These are phyloP conservation scores for Pangasianodon hypophthalmus DNA, from an alignment of 2,113 vertebrate species.

Conservation along the genomic window DNA sequence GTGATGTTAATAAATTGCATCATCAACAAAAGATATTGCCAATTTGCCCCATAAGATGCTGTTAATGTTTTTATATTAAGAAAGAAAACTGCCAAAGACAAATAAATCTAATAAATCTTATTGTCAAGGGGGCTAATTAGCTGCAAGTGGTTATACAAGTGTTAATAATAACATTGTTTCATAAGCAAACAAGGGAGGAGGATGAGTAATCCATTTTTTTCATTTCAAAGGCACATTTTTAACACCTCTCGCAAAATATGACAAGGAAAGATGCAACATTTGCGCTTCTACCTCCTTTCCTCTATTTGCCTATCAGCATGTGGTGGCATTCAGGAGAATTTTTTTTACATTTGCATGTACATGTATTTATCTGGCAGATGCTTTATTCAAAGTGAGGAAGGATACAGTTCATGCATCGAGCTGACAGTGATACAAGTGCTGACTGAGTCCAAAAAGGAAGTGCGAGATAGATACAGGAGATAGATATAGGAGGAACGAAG, in stretches of 20 bases:
- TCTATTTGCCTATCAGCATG: conserved; percentile 6
- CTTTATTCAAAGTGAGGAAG: neutral
- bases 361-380: neutral
- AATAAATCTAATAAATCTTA: neutral
- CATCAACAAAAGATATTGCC: neutral
- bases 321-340: neutral
- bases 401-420: neutral
- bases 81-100: neutral
- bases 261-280: neutral
- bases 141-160: conserved; percentile 16
- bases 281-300: neutral
- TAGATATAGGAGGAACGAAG: neutral
- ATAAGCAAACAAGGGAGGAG: conserved; percentile 5
- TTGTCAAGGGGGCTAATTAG: conserved; percentile 22
- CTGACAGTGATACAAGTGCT: neutral
- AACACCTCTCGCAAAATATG: neutral
- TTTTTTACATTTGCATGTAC: neutral
- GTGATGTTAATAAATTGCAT: neutral
- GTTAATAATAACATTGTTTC: conserved; percentile 18
- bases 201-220: neutral
- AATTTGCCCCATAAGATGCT: neutral
- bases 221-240: neutral
- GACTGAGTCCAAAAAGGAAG: neutral
- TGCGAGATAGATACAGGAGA: neutral
- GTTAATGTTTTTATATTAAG: conserved; percentile 9